phyloP scores from a whole-genome alignment of 2,888 invertebrate genomes.

The Tenthredo livida region DNA sequence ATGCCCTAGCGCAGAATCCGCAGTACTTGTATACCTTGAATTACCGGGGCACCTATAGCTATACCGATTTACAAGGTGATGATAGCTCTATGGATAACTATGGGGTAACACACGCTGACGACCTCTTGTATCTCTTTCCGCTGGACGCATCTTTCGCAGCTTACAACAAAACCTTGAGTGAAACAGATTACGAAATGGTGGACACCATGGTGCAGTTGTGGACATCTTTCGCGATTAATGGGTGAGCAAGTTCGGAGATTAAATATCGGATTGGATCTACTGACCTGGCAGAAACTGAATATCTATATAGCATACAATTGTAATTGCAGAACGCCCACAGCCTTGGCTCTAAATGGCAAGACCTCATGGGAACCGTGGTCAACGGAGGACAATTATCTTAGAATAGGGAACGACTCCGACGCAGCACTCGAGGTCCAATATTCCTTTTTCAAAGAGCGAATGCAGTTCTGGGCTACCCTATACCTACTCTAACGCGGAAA shows the following conservation, averaged over 20 bases:
- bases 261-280: neutral
- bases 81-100: conserved; percentile 24
- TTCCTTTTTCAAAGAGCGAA: conserved; percentile 31
- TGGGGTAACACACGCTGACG: conserved; percentile 79
- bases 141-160: neutral
- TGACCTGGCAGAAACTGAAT: neutral
- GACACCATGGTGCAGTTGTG: conserved; percentile 75
- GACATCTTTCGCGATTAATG: conserved; percentile 61
- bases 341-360: neutral
- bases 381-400: conserved; percentile 56
- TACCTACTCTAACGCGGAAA: neutral
- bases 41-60: conserved; percentile 59
- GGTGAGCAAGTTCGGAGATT: conserved; percentile 54
- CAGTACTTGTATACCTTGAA: conserved; percentile 59
- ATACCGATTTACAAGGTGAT: conserved; percentile 19
- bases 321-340: neutral
- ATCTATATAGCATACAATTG: neutral
- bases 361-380: conserved; percentile 60
- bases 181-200: conserved; percentile 68
- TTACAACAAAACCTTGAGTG: neutral
- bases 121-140: conserved; percentile 76
- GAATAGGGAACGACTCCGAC: conserved; percentile 58
- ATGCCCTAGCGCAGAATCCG: conserved; percentile 46
- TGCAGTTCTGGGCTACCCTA: conserved; percentile 4
- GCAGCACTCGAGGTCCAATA: neutral